phyloP scores from a whole-genome alignment of 2,113 vertebrate species.

The Nycticryphes semicollaris region DNA sequence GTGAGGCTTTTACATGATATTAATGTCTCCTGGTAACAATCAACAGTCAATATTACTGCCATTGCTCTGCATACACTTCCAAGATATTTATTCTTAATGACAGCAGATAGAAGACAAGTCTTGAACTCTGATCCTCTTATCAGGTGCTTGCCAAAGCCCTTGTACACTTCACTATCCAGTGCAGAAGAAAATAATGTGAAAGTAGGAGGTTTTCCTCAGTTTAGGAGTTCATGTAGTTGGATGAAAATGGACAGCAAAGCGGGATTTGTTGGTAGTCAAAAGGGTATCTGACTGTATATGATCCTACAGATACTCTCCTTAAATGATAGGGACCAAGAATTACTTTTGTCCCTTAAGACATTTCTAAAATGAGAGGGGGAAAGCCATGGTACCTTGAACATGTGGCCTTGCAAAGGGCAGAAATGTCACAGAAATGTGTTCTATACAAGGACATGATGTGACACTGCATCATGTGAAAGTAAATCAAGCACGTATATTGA shows the following conservation, averaged over 20 bases:
- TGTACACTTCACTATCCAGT: not conserved
- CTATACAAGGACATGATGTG: not conserved
- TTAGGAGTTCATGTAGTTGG: not conserved
- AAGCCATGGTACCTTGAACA: not conserved
- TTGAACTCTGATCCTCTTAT: not conserved
- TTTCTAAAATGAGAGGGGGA: not conserved
- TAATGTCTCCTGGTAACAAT: not conserved
- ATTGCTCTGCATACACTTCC: not conserved
- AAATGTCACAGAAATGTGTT: not conserved
- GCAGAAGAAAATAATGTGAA: not conserved
- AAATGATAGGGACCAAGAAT: accelerated
- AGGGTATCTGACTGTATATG: not conserved
- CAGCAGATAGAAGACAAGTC: not conserved
- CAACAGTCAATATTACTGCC: not conserved
- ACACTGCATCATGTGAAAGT: not conserved
- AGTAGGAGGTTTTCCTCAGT: not conserved
- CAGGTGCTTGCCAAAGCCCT: not conserved
- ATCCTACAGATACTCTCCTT: not conserved
- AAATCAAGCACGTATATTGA: not conserved
- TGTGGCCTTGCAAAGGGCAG: not conserved
- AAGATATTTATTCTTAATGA: not conserved
- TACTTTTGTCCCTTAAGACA: not conserved
- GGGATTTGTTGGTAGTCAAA: not conserved
- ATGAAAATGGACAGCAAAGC: not conserved
- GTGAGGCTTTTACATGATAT: not conserved